phyloP scores from a whole-genome alignment of 2,113 vertebrate species.

The Pelecanus crispus region DNA sequence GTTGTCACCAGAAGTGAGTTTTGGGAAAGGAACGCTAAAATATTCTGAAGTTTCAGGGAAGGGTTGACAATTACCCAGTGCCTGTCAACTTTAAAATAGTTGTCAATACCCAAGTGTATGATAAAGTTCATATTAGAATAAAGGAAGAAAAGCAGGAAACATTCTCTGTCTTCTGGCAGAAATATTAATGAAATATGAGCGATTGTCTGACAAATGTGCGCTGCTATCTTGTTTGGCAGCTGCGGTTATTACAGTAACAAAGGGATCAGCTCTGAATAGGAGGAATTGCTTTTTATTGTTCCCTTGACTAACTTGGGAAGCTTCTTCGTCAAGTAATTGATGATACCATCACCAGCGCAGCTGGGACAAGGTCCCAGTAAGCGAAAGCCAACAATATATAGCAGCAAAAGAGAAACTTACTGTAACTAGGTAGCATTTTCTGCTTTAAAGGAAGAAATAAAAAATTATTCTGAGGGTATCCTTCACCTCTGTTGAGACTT shows the following conservation, averaged over 20 bases:
- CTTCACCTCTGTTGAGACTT: not conserved
- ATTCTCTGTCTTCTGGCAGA: conserved; percentile 32
- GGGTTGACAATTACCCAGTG: conserved; percentile 54
- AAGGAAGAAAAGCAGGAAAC: conserved; percentile 37
- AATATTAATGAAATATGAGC: conserved; percentile 59
- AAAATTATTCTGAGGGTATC: not conserved
- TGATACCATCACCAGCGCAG: conserved; percentile 16
- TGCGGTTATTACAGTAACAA: conserved; percentile 59
- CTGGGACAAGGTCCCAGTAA: conserved; percentile 24
- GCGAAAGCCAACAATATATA: not conserved
- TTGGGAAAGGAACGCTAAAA: conserved; percentile 19
- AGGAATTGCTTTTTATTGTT: conserved; percentile 61
- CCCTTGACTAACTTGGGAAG: conserved; percentile 54
- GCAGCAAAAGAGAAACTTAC: not conserved
- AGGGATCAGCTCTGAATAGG: conserved; percentile 50
- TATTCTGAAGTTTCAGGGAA: conserved; percentile 37
- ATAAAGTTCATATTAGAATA: conserved; percentile 46
- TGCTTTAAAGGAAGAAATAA: not conserved
- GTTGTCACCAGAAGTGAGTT: conserved; percentile 49
- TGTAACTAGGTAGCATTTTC: not conserved
- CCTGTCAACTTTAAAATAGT: conserved; percentile 57
- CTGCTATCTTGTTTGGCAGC: conserved; percentile 57
- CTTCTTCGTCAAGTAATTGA: conserved; percentile 49
- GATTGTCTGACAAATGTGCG: conserved; percentile 50
- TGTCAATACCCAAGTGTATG: conserved; percentile 54